Percentiles rank a stretch among this genome's conserved stretches.
phyloP scores from a whole-genome alignment of 2,888 invertebrate species.

The Adineta ricciae region DNA sequence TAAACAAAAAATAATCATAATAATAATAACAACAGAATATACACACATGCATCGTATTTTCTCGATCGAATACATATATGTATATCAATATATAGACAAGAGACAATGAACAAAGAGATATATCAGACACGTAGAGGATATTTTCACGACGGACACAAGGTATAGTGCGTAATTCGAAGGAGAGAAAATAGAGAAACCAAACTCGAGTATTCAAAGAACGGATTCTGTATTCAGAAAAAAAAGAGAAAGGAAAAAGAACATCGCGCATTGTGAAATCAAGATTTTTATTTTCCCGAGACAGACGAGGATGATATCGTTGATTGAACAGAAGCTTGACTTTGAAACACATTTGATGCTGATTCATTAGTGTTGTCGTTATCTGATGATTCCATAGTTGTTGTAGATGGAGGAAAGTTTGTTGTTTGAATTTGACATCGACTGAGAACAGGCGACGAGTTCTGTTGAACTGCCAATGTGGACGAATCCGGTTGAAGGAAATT shows the following conservation, averaged over 20 bases:
- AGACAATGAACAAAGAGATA: background rate
- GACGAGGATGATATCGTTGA: background rate
- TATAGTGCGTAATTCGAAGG: background rate
- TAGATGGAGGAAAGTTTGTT: too few species aligned
- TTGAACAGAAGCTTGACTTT: too few species aligned
- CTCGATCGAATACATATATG: background rate
- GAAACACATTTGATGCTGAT: too few species aligned
- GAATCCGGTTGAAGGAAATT: conserved; percentile 65
- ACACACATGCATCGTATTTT: background rate
- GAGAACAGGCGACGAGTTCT: too few species aligned
- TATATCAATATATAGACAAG: background rate
- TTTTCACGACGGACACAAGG: background rate
- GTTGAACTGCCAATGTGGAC: too few species aligned
- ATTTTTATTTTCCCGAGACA: too few species aligned
- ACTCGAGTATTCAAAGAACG: background rate
- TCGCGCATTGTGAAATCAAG: background rate
- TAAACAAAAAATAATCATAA: background rate
- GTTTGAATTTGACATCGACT: too few species aligned
- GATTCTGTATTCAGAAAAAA: background rate
- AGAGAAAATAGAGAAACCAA: background rate
- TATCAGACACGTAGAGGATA: background rate
- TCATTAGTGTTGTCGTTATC: background rate
- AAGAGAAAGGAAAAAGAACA: too few species aligned
- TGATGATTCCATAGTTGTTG: background rate
- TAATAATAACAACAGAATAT: background rate